These are phyloP conservation scores for Vanacampus margaritifer DNA, from an alignment of 2,113 vertebrate species.

Conservation along the genomic window DNA sequence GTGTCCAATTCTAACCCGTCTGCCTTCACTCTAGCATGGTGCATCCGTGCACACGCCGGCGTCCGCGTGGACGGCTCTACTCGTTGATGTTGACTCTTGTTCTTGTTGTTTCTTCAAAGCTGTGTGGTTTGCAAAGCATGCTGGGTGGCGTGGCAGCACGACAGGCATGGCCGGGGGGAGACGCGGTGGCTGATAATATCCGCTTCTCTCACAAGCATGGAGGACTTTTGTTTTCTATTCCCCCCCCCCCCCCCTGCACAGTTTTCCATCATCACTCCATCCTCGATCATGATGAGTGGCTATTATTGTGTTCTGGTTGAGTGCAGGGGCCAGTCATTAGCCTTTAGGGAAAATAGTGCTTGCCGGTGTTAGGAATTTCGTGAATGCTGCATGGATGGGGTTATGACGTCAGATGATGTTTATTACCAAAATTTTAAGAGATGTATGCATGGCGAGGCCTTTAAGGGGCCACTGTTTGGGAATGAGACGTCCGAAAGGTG, in stretches of 20 bases:
- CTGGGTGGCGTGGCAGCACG: constrained; percentile 59
- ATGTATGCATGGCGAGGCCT: constrained; percentile 1
- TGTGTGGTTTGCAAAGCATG: constrained; percentile 69
- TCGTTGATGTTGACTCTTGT: constrained; percentile 39
- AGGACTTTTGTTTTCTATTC: constrained; percentile 36
- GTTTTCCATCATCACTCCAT: constrained; percentile 55
- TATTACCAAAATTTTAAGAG: constrained; percentile 17
- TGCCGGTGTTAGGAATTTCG: constrained; percentile 51
- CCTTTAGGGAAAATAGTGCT: constrained; percentile 52
- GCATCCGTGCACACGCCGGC: constrained; percentile 49
- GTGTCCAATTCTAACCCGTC: constrained; percentile 51
- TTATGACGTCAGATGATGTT: constrained; percentile 31
- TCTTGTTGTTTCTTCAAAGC: constrained; percentile 45
- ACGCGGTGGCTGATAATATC: constrained; percentile 33
- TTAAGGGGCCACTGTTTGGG: constrained; percentile 24
- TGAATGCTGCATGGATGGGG: constrained; percentile 64
- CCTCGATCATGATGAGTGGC: constrained; percentile 53
- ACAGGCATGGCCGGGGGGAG: constrained; percentile 58
- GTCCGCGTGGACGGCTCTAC: constrained; percentile 39
- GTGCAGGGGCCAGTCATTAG: constrained; percentile 32
- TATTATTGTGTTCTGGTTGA: constrained; percentile 47
- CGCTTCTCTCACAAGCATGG: constrained; percentile 64
- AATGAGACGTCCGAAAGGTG: constrained; percentile 54
- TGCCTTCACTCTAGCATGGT: constrained; percentile 66
- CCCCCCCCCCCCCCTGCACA: constrained; percentile 45